Base-by-base conservation (phyloP, 2,113 vertebrate species). In the Notechis scutatus region DNA sequence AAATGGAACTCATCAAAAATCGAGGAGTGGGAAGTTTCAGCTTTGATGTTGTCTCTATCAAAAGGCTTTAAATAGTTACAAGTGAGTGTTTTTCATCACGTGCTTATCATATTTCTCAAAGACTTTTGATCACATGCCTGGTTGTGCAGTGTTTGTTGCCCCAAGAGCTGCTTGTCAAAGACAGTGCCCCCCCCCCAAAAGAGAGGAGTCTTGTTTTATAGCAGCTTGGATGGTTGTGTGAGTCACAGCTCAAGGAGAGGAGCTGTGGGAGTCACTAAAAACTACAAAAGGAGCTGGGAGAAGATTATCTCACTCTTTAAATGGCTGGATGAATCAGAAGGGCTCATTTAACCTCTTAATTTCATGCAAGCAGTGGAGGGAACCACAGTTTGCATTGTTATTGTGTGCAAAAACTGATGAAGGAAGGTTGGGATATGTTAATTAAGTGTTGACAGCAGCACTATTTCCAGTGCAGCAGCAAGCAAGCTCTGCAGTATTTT, bases 41-140 rank as follows among this genome's bases (percentile, higher is more conserved):
- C 95, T 96, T 96, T 96, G 89, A 95, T 96, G 85, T 93, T 34
- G 61, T 94, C 88, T 94, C 4, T 94, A 92, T 95, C 93, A 90
- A 89, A 91, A 94, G 93, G n/a, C 88, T 91, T 92, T 74, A 93
- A 96, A 93, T 47, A 90, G 91, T 92, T 91, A 87, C 92, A 87
- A 81, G 26, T 42, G 39, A 85, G 88, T n/a, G 12, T 93, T 90
- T 90, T 42, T 95, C 93, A 64, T 3, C 93, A 81, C 0, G 54
- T 39, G 39, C 54, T 21, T 81, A 50, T 95, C 94, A 61, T 89
- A n/a, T 94, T 96, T 95, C 94, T 93, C 92, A 92, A 42, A 94
- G 94, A 45, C 55, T 92, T 2, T 0, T 0, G 74, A 92, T 95
- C 91, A 59, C 0, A 0, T 91, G 90, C 81, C 57, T 85, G n/a